Percentiles rank a stretch among this genome's conserved stretches.
Evolutionary conservation across 1,140 invertebrate species (phyloP).

Genomic region (Neuroterus valhalla): DNA sequence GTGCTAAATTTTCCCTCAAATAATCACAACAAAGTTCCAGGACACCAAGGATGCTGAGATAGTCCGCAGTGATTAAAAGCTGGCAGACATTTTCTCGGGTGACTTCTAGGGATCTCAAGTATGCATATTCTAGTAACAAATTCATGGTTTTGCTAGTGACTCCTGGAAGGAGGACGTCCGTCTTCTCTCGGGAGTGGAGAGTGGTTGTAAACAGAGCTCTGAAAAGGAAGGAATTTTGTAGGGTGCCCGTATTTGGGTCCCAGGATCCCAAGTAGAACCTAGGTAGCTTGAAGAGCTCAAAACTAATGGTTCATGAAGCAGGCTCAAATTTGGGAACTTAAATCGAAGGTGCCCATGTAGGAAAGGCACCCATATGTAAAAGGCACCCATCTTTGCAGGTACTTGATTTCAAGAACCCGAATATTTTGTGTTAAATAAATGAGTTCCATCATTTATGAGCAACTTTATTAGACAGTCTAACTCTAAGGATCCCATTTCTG

Average conservation of each 20-base stretch:
- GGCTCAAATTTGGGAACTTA: too few relatives aligned
- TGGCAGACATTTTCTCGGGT: conserved; percentile 85
- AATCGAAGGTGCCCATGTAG: too few relatives aligned
- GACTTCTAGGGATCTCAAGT: conserved; percentile 83
- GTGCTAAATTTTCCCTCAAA: conserved; percentile 78
- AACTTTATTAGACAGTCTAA: too few relatives aligned
- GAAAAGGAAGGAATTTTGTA: background rate
- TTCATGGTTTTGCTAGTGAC: conserved; percentile 85
- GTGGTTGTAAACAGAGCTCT: conserved; percentile 91
- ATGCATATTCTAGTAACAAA: conserved; percentile 87
- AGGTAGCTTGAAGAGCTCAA: too few relatives aligned
- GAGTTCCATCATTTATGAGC: too few relatives aligned
- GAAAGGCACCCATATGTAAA: too few relatives aligned
- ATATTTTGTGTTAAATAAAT: too few relatives aligned
- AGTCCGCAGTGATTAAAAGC: conserved; percentile 85
- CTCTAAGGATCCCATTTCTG: too few relatives aligned
- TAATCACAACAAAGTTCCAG: conserved; percentile 86
- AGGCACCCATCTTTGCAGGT: too few relatives aligned
- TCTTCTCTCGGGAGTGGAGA: conserved; percentile 80
- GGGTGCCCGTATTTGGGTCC: background rate
- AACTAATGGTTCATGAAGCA: too few relatives aligned
- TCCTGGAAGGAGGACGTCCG: conserved; percentile 83
- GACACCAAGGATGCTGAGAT: conserved; percentile 86
- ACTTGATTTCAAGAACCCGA: too few relatives aligned
- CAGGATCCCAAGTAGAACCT: too few relatives aligned